Percentiles rank a stretch among this genome's conserved stretches.
phyloP scores from a whole-genome alignment of 2,113 vertebrate species.

The Cyanoramphus novaezelandiae region DNA sequence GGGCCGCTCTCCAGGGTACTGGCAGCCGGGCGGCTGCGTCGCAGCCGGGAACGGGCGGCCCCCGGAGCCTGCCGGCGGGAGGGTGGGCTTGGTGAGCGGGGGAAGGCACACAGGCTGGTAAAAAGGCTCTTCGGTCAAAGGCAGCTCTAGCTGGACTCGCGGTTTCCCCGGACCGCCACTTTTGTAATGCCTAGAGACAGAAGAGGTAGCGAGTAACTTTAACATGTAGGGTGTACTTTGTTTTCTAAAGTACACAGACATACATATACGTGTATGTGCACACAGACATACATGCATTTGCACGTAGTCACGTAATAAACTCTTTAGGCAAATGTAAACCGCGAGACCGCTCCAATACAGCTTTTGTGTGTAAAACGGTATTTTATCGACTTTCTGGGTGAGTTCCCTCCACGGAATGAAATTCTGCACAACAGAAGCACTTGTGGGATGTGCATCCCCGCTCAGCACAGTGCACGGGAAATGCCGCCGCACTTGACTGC shows the following conservation, averaged over 20 bases:
- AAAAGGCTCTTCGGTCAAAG: not conserved
- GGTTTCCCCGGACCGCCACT: not conserved
- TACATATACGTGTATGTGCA: fast-evolving
- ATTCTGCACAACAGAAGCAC: not conserved
- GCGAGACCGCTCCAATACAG: not conserved
- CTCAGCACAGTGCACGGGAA: not conserved
- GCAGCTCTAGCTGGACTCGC: not conserved
- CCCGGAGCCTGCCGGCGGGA: not conserved
- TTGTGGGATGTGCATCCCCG: not conserved
- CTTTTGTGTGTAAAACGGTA: not conserved
- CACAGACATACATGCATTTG: not conserved
- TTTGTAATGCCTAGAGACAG: not conserved
- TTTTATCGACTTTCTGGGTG: not conserved
- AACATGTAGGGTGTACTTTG: not conserved
- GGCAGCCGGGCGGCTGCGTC: not conserved
- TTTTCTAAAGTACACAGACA: not conserved
- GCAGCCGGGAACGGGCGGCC: not conserved
- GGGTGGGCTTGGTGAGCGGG: not conserved
- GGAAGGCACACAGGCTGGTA: not conserved
- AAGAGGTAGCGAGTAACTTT: not conserved
- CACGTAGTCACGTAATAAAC: not conserved
- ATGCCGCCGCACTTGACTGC: not conserved
- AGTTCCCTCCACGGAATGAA: not conserved
- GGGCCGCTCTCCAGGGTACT: slow-evolving; percentile 63
- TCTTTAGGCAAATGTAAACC: not conserved